A percentile compares a stretch with the other conserved stretches of the same genome.
Conservation (phyloP, 92 coral and sea anemone genomes). For the Epizoanthus illoricatus region DNA sequence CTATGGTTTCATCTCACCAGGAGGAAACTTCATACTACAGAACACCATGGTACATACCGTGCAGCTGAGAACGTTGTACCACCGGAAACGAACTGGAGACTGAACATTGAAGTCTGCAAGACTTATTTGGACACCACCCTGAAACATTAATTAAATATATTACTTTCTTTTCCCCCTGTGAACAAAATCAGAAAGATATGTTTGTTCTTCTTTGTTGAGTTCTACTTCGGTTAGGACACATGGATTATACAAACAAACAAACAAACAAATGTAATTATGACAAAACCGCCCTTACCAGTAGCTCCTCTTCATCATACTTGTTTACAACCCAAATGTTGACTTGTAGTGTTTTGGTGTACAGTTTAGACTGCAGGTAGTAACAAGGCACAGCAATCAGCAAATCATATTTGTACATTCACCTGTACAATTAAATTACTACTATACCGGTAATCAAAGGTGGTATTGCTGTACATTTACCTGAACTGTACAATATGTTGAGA, state of each 20-base stretch:
- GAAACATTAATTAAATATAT: constrained; percentile 1
- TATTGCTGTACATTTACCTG: too few relatives aligned
- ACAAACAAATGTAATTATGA: not conserved
- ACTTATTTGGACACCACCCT: constrained; percentile 94
- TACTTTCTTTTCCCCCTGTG: not conserved
- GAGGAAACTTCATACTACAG: not conserved
- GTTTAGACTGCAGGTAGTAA: constrained; percentile 60
- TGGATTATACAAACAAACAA: not conserved
- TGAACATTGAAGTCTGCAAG: constrained; percentile 85
- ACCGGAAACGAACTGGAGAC: constrained; percentile 80
- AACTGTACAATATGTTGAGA: too few relatives aligned
- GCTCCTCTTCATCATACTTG: constrained; percentile 68
- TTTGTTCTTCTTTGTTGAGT: not conserved
- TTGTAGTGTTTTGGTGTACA: constrained; percentile 77
- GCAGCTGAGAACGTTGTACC: constrained; percentile 88
- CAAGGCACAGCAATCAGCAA: not conserved
- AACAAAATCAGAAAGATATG: not conserved
- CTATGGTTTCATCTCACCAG: not conserved
- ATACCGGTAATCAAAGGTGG: too few relatives aligned
- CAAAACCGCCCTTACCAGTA: constrained; percentile 64
- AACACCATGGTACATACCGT: constrained; percentile 61
- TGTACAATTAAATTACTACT: not conserved
- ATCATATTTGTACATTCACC: not conserved
- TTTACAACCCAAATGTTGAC: constrained; percentile 72
- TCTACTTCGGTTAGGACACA: not conserved